These are phyloP conservation scores for Spea bombifrons DNA, from an alignment of 2,113 vertebrate genomes.

Conservation along the genomic window DNA sequence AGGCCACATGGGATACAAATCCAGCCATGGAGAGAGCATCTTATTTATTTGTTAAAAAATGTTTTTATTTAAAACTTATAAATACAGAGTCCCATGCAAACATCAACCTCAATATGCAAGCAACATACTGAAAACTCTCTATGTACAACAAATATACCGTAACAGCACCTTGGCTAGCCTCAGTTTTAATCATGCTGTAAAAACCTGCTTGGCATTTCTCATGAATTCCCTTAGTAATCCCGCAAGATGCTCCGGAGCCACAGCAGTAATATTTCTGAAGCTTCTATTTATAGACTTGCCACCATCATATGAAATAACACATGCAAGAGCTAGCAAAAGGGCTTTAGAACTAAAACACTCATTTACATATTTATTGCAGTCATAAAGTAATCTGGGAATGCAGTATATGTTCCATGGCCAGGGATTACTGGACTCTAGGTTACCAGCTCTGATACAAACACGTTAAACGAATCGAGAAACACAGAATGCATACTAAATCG, in stretches of 20 bases:
- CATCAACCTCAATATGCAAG: too few relatives aligned
- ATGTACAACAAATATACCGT: background rate
- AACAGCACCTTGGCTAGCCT: too few relatives aligned
- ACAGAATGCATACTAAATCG: too few relatives aligned
- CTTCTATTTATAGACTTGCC: conserved; percentile 37
- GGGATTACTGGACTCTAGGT: conserved; percentile 24
- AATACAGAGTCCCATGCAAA: too few relatives aligned
- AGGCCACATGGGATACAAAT: too few relatives aligned
- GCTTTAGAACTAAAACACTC: conserved; percentile 41
- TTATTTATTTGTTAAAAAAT: too few relatives aligned
- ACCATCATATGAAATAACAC: conserved; percentile 20
- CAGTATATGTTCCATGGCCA: background rate
- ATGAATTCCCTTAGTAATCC: conserved; percentile 13
- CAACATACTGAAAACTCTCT: too few relatives aligned
- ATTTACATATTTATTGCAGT: conserved; percentile 47
- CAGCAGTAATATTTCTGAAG: conserved; percentile 38
- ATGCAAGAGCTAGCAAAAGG: conserved; percentile 18
- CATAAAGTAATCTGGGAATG: conserved; percentile 25
- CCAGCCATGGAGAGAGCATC: too few relatives aligned
- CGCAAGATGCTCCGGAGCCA: background rate
- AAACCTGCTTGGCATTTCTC: conserved; percentile 9
- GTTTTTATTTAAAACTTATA: too few relatives aligned
- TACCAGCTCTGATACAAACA: background rate
- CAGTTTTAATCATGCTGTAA: conserved; percentile 16
- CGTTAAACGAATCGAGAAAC: too few relatives aligned